Percentiles rank a stretch among this genome's conserved stretches.
Conservation (phyloP, 2,888 invertebrate species). For the Agrotis puta region DNA sequence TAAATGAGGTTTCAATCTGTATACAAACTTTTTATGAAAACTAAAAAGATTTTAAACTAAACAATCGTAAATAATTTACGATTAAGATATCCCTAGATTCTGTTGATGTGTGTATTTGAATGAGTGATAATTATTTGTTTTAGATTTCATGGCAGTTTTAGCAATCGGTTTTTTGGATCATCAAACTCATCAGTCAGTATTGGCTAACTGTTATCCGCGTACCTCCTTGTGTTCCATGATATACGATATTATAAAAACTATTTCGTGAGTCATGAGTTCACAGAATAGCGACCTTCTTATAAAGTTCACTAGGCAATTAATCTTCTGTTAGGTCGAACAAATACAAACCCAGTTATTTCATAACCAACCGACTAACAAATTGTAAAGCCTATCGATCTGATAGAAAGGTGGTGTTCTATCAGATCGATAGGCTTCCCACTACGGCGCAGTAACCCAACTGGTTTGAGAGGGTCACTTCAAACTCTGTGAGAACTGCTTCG, state of each 20-base stretch:
- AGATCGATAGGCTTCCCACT: constrained; percentile 87
- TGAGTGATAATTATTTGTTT: neutral
- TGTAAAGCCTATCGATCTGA: too few species aligned
- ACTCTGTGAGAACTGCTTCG: constrained; percentile 56
- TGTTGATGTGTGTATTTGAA: too few species aligned
- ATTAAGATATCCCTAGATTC: too few species aligned
- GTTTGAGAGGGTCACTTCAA: constrained; percentile 70
- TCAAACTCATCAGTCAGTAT: constrained; percentile 4
- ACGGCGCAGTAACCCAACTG: constrained; percentile 83
- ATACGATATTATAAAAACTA: constrained; percentile 45
- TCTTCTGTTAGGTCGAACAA: constrained; percentile 60
- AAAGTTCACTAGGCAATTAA: constrained; percentile 40
- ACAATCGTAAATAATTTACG: too few species aligned
- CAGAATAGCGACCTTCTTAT: constrained; percentile 42
- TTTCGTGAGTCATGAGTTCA: constrained; percentile 56
- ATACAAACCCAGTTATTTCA: constrained; percentile 68
- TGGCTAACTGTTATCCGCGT: constrained; percentile 20
- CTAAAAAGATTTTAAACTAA: too few species aligned
- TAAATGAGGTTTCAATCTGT: too few species aligned
- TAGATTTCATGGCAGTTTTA: neutral
- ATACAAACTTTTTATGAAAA: too few species aligned
- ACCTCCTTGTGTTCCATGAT: constrained; percentile 25
- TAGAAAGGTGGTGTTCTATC: too few species aligned
- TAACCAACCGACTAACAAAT: constrained; percentile 75
- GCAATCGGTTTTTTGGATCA: constrained; percentile 11